Evolutionary conservation across 1,140 invertebrate species (phyloP), one percentile per base, ranked within the genome.

Genomic region (Caenorhabditis inopinata): DNA sequence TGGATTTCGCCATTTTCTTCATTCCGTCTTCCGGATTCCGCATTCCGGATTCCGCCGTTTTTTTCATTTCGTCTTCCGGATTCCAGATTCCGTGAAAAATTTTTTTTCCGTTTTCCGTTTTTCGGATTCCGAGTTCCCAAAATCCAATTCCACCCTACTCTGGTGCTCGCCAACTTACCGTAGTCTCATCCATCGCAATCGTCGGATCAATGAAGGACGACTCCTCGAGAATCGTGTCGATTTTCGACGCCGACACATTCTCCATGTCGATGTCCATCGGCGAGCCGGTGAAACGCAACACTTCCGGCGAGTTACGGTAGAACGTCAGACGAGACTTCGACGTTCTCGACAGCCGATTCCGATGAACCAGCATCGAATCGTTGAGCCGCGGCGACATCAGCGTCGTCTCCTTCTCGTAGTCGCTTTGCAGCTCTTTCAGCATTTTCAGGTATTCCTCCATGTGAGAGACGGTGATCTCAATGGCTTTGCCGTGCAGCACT

Each of bases 391-490:
- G 58, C 18, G 58, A 58, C 53, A 58, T 29, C 29, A 7, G 7
- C 6, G 16, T 38, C 7, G 32, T 1, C n/a, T 23, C 7, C 23
- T 42, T 68, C 7, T 38, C 58, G 58, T 68, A 68, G 6, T 68
- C 58, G 3, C 11, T 5, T 21, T 42, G 29, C n/a, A 68, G n/a
- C n/a, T 68, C 32, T 68, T 68, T 68, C n/a, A 68, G 16, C 58
- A 68, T 68, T 38, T 38, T 18, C 29, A 68, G 32, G n/a, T 68
- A 68, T 9, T 68, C 58, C 21, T 68, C 58, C 32, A 68, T 68
- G 7, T 12, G 2, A 2, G 32, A 35, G 11, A 68, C 21, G 6
- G 58, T 21, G 6, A 68, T 16, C 21, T 68, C 32, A 38, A 68
- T 68, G 6, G 58, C 35, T 68, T 42, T 38, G 11, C 29, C 58